Evolutionary conservation across 2,113 vertebrate species (phyloP).

Genomic region (Ellobius talpinus): DNA sequence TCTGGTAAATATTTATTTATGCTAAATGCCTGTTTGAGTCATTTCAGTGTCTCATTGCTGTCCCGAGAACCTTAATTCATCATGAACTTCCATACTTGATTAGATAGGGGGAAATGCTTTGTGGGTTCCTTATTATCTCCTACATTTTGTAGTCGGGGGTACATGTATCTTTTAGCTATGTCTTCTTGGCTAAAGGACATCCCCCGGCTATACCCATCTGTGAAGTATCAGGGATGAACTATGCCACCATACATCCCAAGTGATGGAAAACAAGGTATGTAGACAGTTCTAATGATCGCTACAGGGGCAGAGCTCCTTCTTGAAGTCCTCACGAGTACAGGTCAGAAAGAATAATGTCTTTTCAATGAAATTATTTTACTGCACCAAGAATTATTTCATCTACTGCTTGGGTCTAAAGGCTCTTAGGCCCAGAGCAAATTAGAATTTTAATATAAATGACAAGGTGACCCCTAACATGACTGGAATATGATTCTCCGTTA

Average conservation of each 20-base stretch:
- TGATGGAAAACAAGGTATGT: background rate
- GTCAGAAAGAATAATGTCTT: slow-evolving; percentile 66
- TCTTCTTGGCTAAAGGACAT: slow-evolving; percentile 4
- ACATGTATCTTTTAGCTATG: slow-evolving; percentile 29
- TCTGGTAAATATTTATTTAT: slow-evolving; percentile 52
- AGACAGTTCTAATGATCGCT: slow-evolving; percentile 44
- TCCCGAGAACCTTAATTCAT: background rate
- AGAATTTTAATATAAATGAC: slow-evolving; percentile 75
- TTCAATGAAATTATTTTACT: slow-evolving; percentile 68
- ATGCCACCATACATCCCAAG: background rate
- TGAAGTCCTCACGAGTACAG: background rate
- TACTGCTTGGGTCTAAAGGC: slow-evolving; percentile 28
- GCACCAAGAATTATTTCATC: slow-evolving; percentile 57
- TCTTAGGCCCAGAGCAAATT: slow-evolving; percentile 68
- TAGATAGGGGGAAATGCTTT: background rate
- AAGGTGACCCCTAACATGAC: slow-evolving; percentile 65
- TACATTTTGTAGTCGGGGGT: background rate
- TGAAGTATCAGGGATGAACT: background rate
- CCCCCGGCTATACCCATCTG: background rate
- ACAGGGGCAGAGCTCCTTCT: background rate
- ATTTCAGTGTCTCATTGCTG: background rate
- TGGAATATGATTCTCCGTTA: slow-evolving; percentile 64
- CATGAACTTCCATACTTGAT: background rate
- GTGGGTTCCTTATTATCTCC: background rate
- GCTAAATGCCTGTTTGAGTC: background rate